Percentiles rank a stretch among this genome's conserved stretches.
These are phyloP conservation scores for Malurus splendens DNA, from an alignment of 2,797 vertebrate genomes.

Conservation along the genomic window DNA sequence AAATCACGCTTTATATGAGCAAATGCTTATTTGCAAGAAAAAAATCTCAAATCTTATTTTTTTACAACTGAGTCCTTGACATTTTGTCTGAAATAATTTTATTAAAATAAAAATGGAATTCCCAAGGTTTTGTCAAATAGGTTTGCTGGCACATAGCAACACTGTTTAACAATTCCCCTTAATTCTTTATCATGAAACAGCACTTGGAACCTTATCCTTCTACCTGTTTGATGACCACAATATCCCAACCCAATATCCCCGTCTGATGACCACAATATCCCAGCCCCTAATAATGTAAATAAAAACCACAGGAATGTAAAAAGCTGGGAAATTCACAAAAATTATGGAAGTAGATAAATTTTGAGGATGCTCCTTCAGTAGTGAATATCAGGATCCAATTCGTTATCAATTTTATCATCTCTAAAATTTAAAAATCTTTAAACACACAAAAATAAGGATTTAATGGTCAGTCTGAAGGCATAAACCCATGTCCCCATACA, in stretches of 20 bases:
- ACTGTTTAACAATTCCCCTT: neutral
- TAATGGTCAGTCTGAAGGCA: neutral
- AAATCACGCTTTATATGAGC: neutral
- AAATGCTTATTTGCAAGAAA: neutral
- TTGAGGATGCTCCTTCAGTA: neutral
- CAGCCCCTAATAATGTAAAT: neutral
- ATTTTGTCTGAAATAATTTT: neutral
- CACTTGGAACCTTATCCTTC: neutral
- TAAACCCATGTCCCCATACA: neutral
- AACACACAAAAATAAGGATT: neutral
- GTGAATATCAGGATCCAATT: neutral
- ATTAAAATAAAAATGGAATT: neutral
- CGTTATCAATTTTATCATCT: neutral
- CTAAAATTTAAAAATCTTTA: neutral
- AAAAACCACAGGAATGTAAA: neutral
- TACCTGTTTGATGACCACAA: neutral
- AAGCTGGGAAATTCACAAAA: neutral
- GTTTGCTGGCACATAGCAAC: neutral
- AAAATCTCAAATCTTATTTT: neutral
- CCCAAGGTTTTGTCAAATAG: neutral
- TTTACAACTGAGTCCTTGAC: neutral
- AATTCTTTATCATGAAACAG: neutral
- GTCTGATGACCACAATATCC: neutral
- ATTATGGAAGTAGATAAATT: neutral
- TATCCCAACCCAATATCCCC: neutral